These are phyloP conservation scores for Odiellus spinosus DNA, from an alignment of 2,888 invertebrate genomes.

Conservation along the genomic window DNA sequence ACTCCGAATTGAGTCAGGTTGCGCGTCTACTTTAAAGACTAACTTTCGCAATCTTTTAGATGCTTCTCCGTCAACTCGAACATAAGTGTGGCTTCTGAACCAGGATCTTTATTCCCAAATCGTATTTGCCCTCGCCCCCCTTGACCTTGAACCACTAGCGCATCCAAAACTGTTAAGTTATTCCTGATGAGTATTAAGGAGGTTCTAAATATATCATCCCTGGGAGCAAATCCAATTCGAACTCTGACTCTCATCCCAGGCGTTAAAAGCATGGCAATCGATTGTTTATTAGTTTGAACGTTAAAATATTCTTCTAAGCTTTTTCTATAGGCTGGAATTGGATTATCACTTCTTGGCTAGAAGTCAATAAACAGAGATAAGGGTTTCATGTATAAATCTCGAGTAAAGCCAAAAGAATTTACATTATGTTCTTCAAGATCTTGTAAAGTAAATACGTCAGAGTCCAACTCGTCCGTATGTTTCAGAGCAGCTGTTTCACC, in stretches of 20 bases:
- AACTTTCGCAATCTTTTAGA: slow-evolving; percentile 43
- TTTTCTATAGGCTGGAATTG: slow-evolving; percentile 29
- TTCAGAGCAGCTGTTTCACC: slow-evolving; percentile 6
- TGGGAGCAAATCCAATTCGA: slow-evolving; percentile 34
- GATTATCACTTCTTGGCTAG: slow-evolving; percentile 20
- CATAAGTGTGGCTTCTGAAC: slow-evolving; percentile 51
- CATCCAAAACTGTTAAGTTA: slow-evolving; percentile 81
- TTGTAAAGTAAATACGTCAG: slow-evolving; percentile 33
- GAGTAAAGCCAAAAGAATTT: too few relatives aligned
- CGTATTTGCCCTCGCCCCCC: slow-evolving; percentile 74
- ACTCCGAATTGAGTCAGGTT: too few relatives aligned
- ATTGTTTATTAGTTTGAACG: slow-evolving; percentile 34
- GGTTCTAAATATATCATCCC: slow-evolving; percentile 32
- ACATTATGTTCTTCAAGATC: slow-evolving; percentile 29
- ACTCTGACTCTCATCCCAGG: slow-evolving; percentile 38
- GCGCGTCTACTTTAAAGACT: too few relatives aligned
- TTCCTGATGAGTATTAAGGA: slow-evolving; percentile 44
- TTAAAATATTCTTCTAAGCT: slow-evolving; percentile 31
- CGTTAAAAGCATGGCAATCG: slow-evolving; percentile 41
- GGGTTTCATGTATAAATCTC: too few relatives aligned
- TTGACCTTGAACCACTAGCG: slow-evolving; percentile 60
- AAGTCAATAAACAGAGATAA: background rate
- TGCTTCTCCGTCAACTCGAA: slow-evolving; percentile 63
- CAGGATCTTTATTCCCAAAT: slow-evolving; percentile 71
- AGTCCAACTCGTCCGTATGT: slow-evolving; percentile 31